Conservation (phyloP, 1,140 invertebrate genomes). For the Drosophila nikananu region DNA sequence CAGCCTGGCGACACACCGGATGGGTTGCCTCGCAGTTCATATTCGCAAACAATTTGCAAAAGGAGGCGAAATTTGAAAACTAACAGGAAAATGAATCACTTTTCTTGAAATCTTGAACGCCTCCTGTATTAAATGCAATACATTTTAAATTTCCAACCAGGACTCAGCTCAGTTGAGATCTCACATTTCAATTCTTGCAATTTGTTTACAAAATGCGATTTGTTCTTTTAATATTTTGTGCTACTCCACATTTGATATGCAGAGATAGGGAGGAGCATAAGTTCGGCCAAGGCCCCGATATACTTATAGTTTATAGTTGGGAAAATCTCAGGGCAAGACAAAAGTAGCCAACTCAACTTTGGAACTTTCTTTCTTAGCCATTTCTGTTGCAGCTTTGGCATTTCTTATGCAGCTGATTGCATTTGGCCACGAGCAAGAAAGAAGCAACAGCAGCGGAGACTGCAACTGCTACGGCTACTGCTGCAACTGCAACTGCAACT, state of each 20-base stretch:
- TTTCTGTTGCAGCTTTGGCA: constrained; percentile 45
- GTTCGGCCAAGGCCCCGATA: constrained; percentile 34
- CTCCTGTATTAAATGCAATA: no score
- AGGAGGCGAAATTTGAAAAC: background rate
- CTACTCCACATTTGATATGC: constrained; percentile 35
- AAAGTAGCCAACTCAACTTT: constrained; percentile 59
- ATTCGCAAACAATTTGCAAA: background rate
- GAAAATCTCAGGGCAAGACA: constrained; percentile 66
- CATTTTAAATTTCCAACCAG: no score
- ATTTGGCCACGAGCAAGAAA: constrained; percentile 53
- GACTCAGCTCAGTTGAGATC: background rate
- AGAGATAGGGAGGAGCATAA: constrained; percentile 23
- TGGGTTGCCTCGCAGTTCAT: constrained; percentile 10
- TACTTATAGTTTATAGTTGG: constrained; percentile 38
- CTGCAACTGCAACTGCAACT: constrained; percentile 21
- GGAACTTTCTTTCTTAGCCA: constrained; percentile 32
- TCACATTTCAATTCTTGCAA: background rate
- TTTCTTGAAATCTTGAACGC: background rate
- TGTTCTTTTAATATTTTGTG: constrained; percentile 18
- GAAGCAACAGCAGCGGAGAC: constrained; percentile 9
- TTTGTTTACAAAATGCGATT: constrained; percentile 15
- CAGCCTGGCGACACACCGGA: constrained; percentile 13
- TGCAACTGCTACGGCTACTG: constrained; percentile 17
- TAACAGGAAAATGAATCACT: constrained; percentile 1
- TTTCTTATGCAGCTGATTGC: constrained; percentile 68